A percentile compares a stretch with the other conserved stretches of the same genome.
These are phyloP conservation scores for Tillus elongatus DNA, from an alignment of 2,888 invertebrate species.

Conservation along the genomic window DNA sequence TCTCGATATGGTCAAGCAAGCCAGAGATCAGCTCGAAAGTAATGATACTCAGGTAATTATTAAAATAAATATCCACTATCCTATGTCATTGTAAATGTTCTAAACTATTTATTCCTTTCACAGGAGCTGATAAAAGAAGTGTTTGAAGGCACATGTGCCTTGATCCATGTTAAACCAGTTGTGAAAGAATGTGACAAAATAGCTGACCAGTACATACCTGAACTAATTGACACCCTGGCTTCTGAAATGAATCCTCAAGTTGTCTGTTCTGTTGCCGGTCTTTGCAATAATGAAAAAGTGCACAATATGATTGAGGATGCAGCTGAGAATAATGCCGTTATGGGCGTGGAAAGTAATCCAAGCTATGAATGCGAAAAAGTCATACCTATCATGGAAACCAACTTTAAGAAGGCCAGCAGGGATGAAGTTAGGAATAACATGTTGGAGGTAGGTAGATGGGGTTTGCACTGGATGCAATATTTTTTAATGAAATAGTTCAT, in stretches of 20 bases:
- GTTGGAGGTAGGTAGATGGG: conserved; percentile 43
- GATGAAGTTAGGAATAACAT: conserved; percentile 50
- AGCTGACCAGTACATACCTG: conserved; percentile 78
- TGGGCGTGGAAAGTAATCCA: conserved; percentile 17
- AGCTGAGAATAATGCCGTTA: conserved; percentile 24
- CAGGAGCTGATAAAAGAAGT: conserved; percentile 76
- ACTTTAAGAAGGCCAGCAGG: conserved; percentile 47
- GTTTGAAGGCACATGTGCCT: conserved; percentile 77
- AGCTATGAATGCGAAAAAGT: conserved; percentile 48
- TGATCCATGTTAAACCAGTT: conserved; percentile 66
- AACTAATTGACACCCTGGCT: conserved; percentile 75
- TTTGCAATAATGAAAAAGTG: conserved; percentile 70
- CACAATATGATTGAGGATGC: conserved; percentile 54
- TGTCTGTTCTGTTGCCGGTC: conserved; percentile 79
- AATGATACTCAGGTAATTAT: conserved; percentile 70
- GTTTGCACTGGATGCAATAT: background rate
- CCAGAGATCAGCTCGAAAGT: conserved; percentile 76
- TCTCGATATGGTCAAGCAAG: conserved; percentile 81
- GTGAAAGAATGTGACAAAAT: conserved; percentile 67
- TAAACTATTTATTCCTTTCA: too few relatives aligned
- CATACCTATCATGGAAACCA: conserved; percentile 45
- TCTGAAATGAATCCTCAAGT: conserved; percentile 87
- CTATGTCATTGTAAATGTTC: background rate
- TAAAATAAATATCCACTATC: conserved; percentile 5
- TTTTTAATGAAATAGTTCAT: too few relatives aligned